Conservation (phyloP, 92 coral and sea anemone species). For the Bergia puertoricense region DNA sequence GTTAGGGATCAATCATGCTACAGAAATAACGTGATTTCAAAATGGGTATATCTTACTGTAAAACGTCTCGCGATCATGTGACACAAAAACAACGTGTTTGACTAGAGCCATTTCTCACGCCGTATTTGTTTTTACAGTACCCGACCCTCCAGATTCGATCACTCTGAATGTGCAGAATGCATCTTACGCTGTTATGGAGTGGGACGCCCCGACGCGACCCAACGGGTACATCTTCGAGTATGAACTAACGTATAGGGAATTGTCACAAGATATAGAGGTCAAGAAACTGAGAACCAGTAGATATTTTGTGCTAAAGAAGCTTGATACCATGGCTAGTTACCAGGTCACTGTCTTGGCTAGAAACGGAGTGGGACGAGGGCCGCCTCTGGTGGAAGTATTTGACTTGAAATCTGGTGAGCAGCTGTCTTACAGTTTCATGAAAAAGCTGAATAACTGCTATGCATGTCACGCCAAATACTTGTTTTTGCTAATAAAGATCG, state of each 20-base stretch:
- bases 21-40: no score
- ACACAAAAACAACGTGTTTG: background rate
- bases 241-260: conserved; percentile 60
- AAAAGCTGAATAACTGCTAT: no score
- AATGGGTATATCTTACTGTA: no score
- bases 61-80: background rate
- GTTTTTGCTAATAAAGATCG: background rate
- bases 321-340: conserved; percentile 69
- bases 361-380: conserved; percentile 87
- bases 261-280: conserved; percentile 36
- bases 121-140: conserved; percentile 54
- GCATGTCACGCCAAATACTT: background rate
- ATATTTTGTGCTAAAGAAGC: conserved; percentile 57
- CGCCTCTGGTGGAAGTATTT: conserved; percentile 84
- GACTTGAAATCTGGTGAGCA: conserved; percentile 79
- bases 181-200: conserved; percentile 62
- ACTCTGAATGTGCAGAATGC: conserved; percentile 68
- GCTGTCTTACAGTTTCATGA: background rate
- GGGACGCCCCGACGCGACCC: conserved; percentile 74
- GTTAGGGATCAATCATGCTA: no score
- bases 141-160: conserved; percentile 77
- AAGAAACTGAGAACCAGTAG: conserved; percentile 49
- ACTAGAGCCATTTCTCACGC: background rate
- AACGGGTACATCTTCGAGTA: conserved; percentile 77
- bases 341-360: conserved; percentile 82